Evolutionary conservation across 2,113 vertebrate genomes (phyloP), one percentile per base, ranked within the genome.

Genomic region (Sminthopsis crassicaudata): DNA sequence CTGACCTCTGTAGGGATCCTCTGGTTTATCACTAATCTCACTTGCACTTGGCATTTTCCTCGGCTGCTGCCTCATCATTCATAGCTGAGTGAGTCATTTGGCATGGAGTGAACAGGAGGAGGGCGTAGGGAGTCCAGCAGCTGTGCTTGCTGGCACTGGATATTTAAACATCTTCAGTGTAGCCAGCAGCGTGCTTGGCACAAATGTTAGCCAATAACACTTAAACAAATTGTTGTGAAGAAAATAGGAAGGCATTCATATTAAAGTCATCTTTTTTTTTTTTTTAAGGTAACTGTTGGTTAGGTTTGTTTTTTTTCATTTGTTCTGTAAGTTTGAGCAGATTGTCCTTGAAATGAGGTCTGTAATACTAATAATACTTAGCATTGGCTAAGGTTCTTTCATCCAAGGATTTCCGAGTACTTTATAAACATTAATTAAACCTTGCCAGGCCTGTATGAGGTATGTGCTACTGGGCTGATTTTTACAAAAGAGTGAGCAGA

Each of bases 91-190:
- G 97, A 98, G 96, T 98, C 97, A 98, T 98, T 98, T 99, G 98
- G 98, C 98, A 97, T 94, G 94, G 97, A 97, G 96, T 97, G 98
- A 97, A 94, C 96, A 95, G 97, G 96, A 97, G 96, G 97, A 98
- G 97, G 98, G 96, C 97, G 98, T 96, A 96, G 98, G 97, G 94
- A 98, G 98, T 98, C 98, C 98, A 98, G 98, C 99, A 99, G 99
- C 99, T 99, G 99, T 98, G 97, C 98, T 98, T 97, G 96, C 97
- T 99, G 98, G 99, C 99, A 98, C 96, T 96, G 96, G 95, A 95
- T 97, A 89, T 97, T 98, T 97, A 98, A 98, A 98, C 98, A 98
- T 98, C 97, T 98, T 97, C 91, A 93, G 89, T 94, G 95, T 96
- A 97, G 98, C 98, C 98, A 98, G 98, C 98, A 98, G 98, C 0